Evolutionary conservation across 1,140 invertebrate species (phyloP).

Genomic region (Eciton burchellii): DNA sequence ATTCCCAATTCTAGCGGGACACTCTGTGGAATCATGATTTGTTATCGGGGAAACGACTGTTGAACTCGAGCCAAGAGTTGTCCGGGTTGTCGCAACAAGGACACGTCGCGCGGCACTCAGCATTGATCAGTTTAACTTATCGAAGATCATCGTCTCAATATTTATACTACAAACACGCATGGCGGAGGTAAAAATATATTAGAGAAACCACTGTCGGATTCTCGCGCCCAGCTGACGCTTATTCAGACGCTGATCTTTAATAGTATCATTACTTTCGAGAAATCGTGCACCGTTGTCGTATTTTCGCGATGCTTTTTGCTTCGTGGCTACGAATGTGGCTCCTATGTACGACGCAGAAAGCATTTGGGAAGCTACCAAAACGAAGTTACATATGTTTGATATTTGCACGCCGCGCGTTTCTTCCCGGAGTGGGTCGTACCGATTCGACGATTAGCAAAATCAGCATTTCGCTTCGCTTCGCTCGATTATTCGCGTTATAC

Average conservation of each 20-base stretch:
- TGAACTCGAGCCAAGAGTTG: conserved; percentile 42
- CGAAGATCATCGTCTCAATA: neutral
- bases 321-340: conserved; percentile 7
- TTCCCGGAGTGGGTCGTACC: neutral
- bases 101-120: conserved; percentile 28
- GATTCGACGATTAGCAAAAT: neutral
- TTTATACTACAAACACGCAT: neutral
- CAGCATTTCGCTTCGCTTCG: neutral
- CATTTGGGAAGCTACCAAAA: conserved; percentile 17
- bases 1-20: neutral
- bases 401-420: neutral
- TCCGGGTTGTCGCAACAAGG: conserved; percentile 18
- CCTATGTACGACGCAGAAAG: neutral
- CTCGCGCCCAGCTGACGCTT: neutral
- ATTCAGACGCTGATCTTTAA: conserved; percentile 27
- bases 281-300: neutral
- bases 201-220: neutral
- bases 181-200: neutral
- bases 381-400: conserved; percentile 3
- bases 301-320: conserved; percentile 6
- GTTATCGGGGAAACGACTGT: conserved; percentile 25
- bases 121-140: conserved; percentile 21
- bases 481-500: neutral
- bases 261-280: neutral
- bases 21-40: neutral